phyloP scores from a whole-genome alignment of 30 jellyfish, hydroid and myxozoan genomes.

The Cassiopea andromeda region DNA sequence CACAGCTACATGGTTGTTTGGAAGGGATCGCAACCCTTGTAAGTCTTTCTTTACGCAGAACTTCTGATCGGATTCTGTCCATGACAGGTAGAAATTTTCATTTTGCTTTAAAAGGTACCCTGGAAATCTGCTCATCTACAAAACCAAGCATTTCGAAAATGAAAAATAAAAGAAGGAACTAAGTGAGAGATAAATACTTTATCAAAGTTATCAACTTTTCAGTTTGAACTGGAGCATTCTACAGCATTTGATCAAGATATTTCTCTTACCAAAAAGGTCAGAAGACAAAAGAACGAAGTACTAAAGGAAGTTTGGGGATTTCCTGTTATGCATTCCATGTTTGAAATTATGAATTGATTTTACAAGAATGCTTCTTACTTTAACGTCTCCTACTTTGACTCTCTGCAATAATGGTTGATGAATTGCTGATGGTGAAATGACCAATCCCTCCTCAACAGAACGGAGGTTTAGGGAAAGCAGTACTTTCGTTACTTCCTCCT shows the following conservation, averaged over 20 bases:
- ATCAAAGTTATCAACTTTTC: too few species aligned
- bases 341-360: too few species aligned
- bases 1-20: constrained; percentile 26
- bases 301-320: too few species aligned
- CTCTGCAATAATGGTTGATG: constrained; percentile 45
- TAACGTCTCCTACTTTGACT: constrained; percentile 3
- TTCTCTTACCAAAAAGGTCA: too few species aligned
- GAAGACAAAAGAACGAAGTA: too few species aligned
- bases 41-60: constrained; percentile 33
- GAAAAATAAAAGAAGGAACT: too few species aligned
- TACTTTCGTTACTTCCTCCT: constrained; percentile 42
- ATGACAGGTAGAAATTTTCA: constrained; percentile 46
- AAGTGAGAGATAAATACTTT: too few species aligned
- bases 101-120: neutral
- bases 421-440: constrained; percentile 2
- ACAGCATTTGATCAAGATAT: too few species aligned
- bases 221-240: too few species aligned
- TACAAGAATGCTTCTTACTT: neutral
- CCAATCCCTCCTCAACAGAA: constrained; percentile 53
- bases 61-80: constrained; percentile 20
- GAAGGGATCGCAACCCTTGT: neutral
- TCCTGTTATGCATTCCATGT: too few species aligned
- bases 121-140: neutral
- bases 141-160: neutral
- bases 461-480: constrained; percentile 9